Evolutionary conservation across 2,797 vertebrate species (phyloP).

Genomic region (Arrhamphus sclerolepis): DNA sequence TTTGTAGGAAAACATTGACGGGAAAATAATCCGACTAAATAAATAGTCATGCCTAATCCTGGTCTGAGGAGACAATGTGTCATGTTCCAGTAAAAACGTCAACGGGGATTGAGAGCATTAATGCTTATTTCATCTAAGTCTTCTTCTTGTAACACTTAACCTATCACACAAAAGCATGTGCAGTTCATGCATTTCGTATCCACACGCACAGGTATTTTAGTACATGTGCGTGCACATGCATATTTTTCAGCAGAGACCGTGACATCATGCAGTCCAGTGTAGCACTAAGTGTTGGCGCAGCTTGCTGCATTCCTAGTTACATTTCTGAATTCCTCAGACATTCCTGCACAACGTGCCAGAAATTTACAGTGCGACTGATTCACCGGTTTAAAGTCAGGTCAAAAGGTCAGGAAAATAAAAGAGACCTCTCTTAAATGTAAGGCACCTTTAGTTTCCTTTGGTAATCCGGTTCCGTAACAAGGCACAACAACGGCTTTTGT

Average conservation of each 20-base stretch:
- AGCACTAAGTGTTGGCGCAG: constrained; percentile 38
- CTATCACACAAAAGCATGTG: neutral
- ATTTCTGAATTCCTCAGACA: constrained; percentile 58
- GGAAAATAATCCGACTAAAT: constrained; percentile 4
- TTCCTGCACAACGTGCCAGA: constrained; percentile 50
- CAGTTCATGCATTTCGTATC: neutral
- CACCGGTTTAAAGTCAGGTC: constrained; percentile 12
- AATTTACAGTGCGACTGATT: constrained; percentile 38
- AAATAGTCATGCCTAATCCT: constrained; percentile 29
- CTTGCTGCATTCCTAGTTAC: constrained; percentile 45
- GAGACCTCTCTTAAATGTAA: neutral
- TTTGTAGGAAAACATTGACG: constrained; percentile 4
- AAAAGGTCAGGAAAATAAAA: constrained; percentile 18
- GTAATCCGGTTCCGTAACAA: no score
- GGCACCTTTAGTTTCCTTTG: no score
- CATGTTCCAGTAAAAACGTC: constrained; percentile 41
- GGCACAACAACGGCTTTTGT: no score
- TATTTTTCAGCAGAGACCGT: constrained; percentile 19
- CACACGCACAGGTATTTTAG: neutral
- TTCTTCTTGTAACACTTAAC: constrained; percentile 36
- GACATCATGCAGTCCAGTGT: constrained; percentile 30
- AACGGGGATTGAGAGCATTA: constrained; percentile 40
- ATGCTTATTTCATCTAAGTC: constrained; percentile 17
- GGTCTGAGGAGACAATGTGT: constrained; percentile 27
- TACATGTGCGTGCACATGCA: constrained; percentile 9